Evolutionary conservation across 2,113 vertebrate species (phyloP).

Genomic region (Caranx ignobilis): DNA sequence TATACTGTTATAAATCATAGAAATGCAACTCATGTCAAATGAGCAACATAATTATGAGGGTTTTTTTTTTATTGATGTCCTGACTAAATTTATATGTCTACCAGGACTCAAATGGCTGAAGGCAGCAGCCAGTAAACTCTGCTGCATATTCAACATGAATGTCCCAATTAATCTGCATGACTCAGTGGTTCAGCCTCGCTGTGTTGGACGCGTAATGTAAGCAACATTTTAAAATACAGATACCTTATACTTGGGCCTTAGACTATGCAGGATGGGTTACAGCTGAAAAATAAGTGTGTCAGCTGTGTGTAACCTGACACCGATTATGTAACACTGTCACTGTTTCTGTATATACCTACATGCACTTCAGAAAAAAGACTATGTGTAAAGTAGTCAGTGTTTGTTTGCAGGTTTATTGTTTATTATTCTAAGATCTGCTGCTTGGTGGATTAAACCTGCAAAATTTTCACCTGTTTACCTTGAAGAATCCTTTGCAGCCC

Average conservation of each 20-base stretch:
- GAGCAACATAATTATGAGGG: not conserved
- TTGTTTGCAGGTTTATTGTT: not conserved
- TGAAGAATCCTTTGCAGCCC: constrained; percentile 96
- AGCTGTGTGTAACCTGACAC: too few species aligned
- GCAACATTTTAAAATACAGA: not conserved
- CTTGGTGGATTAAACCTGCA: not conserved
- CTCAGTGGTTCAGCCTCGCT: too few species aligned
- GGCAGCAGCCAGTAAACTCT: not conserved
- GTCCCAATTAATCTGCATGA: not conserved
- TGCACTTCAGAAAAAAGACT: too few species aligned
- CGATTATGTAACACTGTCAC: not conserved
- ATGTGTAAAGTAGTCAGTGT: too few species aligned
- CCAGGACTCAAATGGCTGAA: not conserved
- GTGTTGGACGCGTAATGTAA: not conserved
- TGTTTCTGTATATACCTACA: not conserved
- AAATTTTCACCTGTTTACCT: constrained; percentile 81
- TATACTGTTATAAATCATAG: not conserved
- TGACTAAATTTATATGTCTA: not conserved
- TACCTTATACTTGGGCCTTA: not conserved
- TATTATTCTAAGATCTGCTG: too few species aligned
- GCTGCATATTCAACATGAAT: not conserved
- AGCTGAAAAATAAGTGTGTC: too few species aligned
- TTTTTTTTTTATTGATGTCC: not conserved
- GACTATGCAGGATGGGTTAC: too few species aligned
- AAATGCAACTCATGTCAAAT: not conserved